Evolutionary conservation across 1,140 invertebrate genomes (phyloP), one percentile per base, ranked within the genome.

Genomic region (Apis dorsata): DNA sequence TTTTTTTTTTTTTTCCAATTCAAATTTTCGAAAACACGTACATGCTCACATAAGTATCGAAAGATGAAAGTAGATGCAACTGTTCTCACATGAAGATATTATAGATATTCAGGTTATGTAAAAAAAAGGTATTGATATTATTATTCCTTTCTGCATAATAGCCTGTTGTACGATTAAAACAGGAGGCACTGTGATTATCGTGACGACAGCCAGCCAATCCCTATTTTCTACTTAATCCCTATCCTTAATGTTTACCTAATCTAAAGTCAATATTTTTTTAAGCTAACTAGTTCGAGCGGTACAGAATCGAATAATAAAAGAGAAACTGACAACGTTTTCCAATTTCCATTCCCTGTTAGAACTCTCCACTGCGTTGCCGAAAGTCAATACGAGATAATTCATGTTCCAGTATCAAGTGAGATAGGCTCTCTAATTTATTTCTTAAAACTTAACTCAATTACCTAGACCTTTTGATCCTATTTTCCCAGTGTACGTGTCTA

Each of bases 241-340:
- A 44, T 44, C 34, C 34, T 44, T 44, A 44, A 44, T 34, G 34
- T 34, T 4, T 62, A 59, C 19, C 1, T 55, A 34, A 10, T 21
- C 24, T 11, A 66, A 59, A 76, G 53, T 59, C 12, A 34, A 55
- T 81, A 81, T 81, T 81, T 81, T 81, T 81, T 59, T 72, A 79
- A 65, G 11, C 12, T 24, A 28, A 19, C 1, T 17, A 9, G 17
- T 65, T 17, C 24, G 15, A 28, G 7, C 8, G 15, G 7, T 15
- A 24, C 7, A 19, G 63, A 3, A 63, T 44, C 34, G 11, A 44
- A 15, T 21, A 15, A n/a, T 17, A n/a, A 70, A 53, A 34, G 24
- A 28, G 13, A 21, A 53, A 57, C 7, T 17, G 62, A 21, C 62
- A n/a, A 53, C 1, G 73, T 60, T 69, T 62, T 49, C 55, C 13